Evolutionary conservation across 2,888 invertebrate species (phyloP), one percentile per base, ranked within the genome.

Genomic region (Homarus gammarus): DNA sequence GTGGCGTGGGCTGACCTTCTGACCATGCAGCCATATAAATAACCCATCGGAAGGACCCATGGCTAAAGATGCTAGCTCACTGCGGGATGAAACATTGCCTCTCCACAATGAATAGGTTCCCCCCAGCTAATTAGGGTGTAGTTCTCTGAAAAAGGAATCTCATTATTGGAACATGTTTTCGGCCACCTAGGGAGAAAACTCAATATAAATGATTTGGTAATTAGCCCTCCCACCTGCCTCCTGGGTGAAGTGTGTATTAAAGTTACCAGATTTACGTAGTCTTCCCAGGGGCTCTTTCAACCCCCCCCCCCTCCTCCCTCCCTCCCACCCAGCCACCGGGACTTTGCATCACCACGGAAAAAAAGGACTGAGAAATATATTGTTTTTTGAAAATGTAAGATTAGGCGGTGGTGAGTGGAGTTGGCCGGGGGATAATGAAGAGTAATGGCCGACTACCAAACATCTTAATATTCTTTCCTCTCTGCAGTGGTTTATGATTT

Each of bases 151-250:
- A 79, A 51, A 79, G 61, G 79, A 79, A 38, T 56, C 64, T 75
- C 73, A 75, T 75, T 75, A 75, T 36, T 22, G 73, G 73, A 40
- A 75, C 73, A 75, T 75, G 82, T 64, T 82, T 82, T 82, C 44
- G 83, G 31, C 83, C 83, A 83, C 83, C 83, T 83, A 83, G 68
- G 83, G 70, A 70, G 83, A 83, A 72, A 68, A 70, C 70, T 83
- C 68, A 70, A 68, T 49, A 83, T 49, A 70, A 64, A 83, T 33
- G 70, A 83, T 40, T 15, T 40, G 49, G 70, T 83, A 83, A 83
- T 83, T 70, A 83, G 56, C 51, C 61, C 51, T 5, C 51, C 61
- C 36, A 64, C 64, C n/a, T 64, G 64, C 64, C 64, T 64, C 27
- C 64, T 64, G 64, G 64, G 64, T 27, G 31, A 64, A 64, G 64